Base-by-base conservation (phyloP, 2,797 vertebrate genomes). In the Enteromius radiatus region DNA sequence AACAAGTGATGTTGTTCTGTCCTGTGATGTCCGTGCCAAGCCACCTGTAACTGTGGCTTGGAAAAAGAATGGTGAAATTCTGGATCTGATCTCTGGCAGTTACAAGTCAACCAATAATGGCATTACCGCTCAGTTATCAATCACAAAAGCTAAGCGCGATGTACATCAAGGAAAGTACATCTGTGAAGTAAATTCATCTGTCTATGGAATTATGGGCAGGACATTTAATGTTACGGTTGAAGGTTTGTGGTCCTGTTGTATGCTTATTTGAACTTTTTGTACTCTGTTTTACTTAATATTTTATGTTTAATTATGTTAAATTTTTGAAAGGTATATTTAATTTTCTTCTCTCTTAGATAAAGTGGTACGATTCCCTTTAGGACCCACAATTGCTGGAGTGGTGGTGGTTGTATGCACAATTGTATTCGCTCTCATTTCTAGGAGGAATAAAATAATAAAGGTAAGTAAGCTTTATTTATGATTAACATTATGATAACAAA, bases 331-430 rank as follows among this genome's bases (percentile, higher is more conserved):
- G 23, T 73, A 52, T 61, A 28, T 26, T n/a, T 28, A 1, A n/a
- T 19, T 14, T 45, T 28, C 38, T 41, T 23, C 43, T n/a, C 36
- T 23, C n/a, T 28, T 88, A 99, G 98, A 95, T 5, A 94, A 87
- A 88, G 89, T 84, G 2, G 0, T 84, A 0, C 74, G 86, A 54
- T 89, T 98, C 15, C 97, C 98, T 1, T 31, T 41, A 52, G 94
- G 95, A 65, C 95, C 98, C 0, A 63, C 95, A n/a, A 94, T 97
- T 74, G 95, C 97, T 76, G 98, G 95, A 0, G 4, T 86, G 0
- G 95, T 98, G 81, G 97, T 99, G 59, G 89, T 97, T 54, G 0
- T 33, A 1, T n/a, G 95, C 19, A 97, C 96, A 0, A 0, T 89
- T 0, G 0, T 95, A 70, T 95, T 99, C 19, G 97, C 94, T 41